Conservation (phyloP, 2,113 vertebrate species). For the Chroicocephalus ridibundus region DNA sequence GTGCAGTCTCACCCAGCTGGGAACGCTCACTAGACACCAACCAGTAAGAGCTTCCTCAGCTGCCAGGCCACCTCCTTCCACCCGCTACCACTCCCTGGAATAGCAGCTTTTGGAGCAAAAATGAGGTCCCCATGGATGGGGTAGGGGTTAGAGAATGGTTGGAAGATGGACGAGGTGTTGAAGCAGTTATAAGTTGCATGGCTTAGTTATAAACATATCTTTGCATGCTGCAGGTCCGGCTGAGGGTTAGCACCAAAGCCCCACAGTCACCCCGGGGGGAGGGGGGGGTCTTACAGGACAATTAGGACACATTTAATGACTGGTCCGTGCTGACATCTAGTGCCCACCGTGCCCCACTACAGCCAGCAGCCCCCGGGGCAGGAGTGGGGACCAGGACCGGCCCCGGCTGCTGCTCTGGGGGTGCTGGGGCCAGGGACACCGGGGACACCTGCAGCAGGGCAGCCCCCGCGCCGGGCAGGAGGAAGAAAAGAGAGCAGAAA, state of each 20-base stretch:
- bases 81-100: background rate
- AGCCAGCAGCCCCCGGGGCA: background rate
- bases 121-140: accelerated
- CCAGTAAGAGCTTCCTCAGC: background rate
- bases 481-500: background rate
- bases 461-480: background rate
- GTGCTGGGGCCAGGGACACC: background rate
- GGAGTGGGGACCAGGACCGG: background rate
- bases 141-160: background rate
- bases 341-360: background rate
- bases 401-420: background rate
- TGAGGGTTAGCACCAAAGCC: background rate
- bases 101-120: background rate
- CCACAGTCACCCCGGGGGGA: accelerated
- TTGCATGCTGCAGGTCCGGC: background rate
- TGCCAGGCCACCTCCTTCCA: background rate
- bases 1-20: background rate
- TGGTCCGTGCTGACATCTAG: conserved; percentile 1
- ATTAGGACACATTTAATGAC: background rate
- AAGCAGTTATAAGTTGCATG: background rate
- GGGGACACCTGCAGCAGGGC: background rate
- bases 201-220: background rate
- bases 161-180: accelerated
- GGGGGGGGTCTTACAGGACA: background rate
- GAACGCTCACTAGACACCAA: background rate